Evolutionary conservation across 92 coral and sea anemone species (phyloP), one percentile per base, ranked within the genome.

Genomic region (Meandrina meandrites): DNA sequence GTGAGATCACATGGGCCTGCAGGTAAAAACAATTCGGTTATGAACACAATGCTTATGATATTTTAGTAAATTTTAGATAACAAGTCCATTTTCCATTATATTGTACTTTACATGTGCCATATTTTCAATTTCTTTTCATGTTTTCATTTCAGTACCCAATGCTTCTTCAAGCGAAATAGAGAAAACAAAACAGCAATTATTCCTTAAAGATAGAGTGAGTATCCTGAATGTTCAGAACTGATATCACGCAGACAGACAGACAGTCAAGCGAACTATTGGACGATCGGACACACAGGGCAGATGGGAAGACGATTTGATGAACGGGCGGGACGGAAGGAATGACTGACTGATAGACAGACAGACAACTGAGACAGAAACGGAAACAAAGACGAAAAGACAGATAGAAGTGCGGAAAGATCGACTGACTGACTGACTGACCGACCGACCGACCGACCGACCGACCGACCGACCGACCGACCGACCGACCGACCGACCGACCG

Each of bases 191-290:
- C 98, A 95, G 69, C 97, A 96, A 71, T 51, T 92, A 51, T 96
- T 93, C 79, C 88, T 94, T 85, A 92, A 92, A 84, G 99, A 96
- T 37, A 90, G 99, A 31, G 99, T 94, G 82, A 69, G 99, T 93
- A n/a, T n/a, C 48, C 4, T 27, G 76, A 22, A 51, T 36, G 28
- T 35, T 27, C 34, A 34, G 13, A 19, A 18, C 18, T 73, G 47
- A 28, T 19, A 2, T 1, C 62, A 45, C 31, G 24, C n/a, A 24
- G 72, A 5, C 36, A 70, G 5, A 31, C 12, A 47, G 14, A 57
- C 12, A n/a, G 16, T n/a, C 32, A 22, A 24, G n/a, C n/a, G n/a
- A n/a, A n/a, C n/a, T n/a, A n/a, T n/a, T n/a, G n/a, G n/a, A n/a
- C n/a, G n/a, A n/a, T n/a, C n/a, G n/a, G n/a, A n/a, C n/a, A n/a